Evolutionary conservation across 2,113 vertebrate genomes (phyloP).

Genomic region (Tauraco erythrolophus): DNA sequence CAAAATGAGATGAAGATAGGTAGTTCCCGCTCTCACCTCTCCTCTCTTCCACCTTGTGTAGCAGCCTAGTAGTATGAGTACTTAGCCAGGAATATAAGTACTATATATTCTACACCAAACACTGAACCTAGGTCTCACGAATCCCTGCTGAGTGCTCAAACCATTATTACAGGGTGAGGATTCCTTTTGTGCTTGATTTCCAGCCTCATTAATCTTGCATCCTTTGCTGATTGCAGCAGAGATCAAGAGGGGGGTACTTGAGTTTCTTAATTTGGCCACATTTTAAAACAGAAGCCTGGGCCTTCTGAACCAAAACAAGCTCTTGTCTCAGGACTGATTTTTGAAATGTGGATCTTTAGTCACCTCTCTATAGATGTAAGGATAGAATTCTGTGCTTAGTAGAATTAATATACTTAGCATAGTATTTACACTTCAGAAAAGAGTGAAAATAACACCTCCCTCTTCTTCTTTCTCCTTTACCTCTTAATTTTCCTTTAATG

Average conservation of each 20-base stretch:
- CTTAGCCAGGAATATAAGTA: background rate
- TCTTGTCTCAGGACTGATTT: background rate
- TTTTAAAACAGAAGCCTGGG: background rate
- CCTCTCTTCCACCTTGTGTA: background rate
- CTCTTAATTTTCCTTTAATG: background rate
- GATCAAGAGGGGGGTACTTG: background rate
- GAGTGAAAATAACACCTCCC: background rate
- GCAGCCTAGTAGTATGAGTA: background rate
- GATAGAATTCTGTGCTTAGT: background rate
- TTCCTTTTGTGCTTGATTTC: constrained; percentile 44
- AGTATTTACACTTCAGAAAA: background rate
- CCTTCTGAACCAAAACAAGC: background rate
- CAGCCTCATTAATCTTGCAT: constrained; percentile 25
- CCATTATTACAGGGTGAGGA: background rate
- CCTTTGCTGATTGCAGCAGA: constrained; percentile 13
- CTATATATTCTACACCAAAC: background rate
- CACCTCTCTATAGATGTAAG: background rate
- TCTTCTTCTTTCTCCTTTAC: background rate
- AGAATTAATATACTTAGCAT: background rate
- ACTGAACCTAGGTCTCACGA: background rate
- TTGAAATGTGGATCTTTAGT: background rate
- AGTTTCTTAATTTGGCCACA: background rate
- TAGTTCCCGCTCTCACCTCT: background rate
- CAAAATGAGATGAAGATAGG: background rate
- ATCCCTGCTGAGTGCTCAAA: constrained; percentile 10